Percentiles rank a stretch among this genome's conserved stretches.
Evolutionary conservation across 2,888 invertebrate species (phyloP).

Genomic region (Ophion ellenae): DNA sequence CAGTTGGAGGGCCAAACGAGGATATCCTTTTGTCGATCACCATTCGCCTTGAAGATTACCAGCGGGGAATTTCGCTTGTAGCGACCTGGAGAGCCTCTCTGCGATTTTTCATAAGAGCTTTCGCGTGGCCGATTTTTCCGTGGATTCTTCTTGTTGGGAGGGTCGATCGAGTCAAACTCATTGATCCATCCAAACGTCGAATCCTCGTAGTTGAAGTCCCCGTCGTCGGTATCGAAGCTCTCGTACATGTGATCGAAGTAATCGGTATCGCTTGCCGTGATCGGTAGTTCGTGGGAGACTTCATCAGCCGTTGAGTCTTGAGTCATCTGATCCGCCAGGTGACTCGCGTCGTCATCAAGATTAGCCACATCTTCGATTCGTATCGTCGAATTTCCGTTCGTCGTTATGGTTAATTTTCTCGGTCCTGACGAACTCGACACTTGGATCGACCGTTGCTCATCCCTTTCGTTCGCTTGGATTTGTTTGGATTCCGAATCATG

Average conservation of each 20-base stretch:
- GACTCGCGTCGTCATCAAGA: not conserved
- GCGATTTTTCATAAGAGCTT: not conserved
- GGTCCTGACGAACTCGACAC: constrained; percentile 26
- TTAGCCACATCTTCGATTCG: constrained; percentile 53
- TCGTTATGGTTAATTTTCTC: constrained; percentile 61
- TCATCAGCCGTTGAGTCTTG: constrained; percentile 25
- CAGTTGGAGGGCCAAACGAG: constrained; percentile 62
- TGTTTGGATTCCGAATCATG: not conserved
- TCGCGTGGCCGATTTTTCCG: not conserved
- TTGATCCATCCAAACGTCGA: constrained; percentile 38
- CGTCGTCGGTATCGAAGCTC: constrained; percentile 63
- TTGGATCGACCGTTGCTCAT: not conserved
- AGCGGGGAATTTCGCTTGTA: constrained; percentile 58
- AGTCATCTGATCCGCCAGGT: constrained; percentile 33
- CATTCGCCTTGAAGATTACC: constrained; percentile 53
- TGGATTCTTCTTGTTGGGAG: constrained; percentile 34
- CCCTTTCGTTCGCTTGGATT: not conserved
- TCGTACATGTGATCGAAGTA: constrained; percentile 70
- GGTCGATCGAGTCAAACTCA: constrained; percentile 59
- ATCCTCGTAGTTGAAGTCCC: constrained; percentile 65
- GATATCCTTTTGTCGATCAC: constrained; percentile 35
- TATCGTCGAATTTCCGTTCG: constrained; percentile 60
- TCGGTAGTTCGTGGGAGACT: not conserved
- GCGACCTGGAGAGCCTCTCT: constrained; percentile 30
- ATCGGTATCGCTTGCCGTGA: constrained; percentile 27